Evolutionary conservation across 1,140 invertebrate genomes (phyloP).

Genomic region (Microplitis demolitor): DNA sequence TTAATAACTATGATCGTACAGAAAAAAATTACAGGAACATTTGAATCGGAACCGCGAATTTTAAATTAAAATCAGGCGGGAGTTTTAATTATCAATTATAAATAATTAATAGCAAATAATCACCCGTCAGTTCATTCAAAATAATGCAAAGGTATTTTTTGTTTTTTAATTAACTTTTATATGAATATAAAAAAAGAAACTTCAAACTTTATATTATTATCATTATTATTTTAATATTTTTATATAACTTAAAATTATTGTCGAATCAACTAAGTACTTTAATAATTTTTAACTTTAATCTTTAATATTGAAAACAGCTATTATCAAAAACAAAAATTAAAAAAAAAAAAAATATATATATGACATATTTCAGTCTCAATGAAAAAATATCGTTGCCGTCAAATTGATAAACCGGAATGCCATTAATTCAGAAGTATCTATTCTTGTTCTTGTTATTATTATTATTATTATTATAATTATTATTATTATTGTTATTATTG

Average conservation of each 20-base stretch:
- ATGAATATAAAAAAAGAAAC: not conserved
- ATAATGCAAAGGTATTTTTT: not conserved
- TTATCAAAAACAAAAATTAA: not conserved
- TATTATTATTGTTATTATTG: not conserved
- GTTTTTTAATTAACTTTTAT: not conserved
- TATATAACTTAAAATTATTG: slow-evolving; percentile 8
- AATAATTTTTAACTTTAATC: slow-evolving; percentile 12
- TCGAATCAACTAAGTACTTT: slow-evolving; percentile 18
- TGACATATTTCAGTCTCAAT: slow-evolving; percentile 27
- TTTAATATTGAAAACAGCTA: slow-evolving; percentile 3
- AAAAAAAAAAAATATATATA: not conserved
- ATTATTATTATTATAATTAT: not conserved
- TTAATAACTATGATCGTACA: slow-evolving; percentile 23
- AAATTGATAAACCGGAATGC: slow-evolving; percentile 26
- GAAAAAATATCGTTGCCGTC: slow-evolving; percentile 23
- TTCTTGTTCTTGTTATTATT: not conserved
- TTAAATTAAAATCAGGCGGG: not conserved
- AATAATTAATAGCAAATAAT: not conserved
- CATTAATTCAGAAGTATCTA: slow-evolving; percentile 17
- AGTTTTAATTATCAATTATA: too few relatives aligned
- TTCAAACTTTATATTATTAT: slow-evolving; percentile 5
- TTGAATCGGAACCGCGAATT: slow-evolving; percentile 12
- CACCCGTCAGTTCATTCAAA: not conserved
- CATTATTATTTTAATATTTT: not conserved
- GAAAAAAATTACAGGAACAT: slow-evolving; percentile 28